Conservation (phyloP, 2,113 vertebrate genomes). For the Odocoileus virginianus region DNA sequence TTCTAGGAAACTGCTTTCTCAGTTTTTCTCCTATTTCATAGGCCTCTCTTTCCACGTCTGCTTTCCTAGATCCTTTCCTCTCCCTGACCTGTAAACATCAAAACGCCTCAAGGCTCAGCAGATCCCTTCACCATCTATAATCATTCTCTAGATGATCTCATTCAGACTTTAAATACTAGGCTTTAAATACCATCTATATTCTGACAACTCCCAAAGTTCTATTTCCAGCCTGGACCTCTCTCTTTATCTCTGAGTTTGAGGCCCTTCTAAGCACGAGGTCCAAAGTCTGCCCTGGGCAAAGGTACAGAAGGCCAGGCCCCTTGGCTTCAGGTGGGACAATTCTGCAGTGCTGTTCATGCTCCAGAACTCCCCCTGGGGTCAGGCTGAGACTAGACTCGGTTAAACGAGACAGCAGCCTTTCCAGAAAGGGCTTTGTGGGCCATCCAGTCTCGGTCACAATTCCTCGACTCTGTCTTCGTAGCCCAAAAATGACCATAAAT, state of each 20-base stretch:
- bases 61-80: neutral
- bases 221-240: neutral
- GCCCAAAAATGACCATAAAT: neutral
- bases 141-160: neutral
- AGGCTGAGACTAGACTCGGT: neutral
- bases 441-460: neutral
- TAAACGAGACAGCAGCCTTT: neutral
- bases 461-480: neutral
- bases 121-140: neutral
- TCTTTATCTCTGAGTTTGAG: neutral
- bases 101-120: neutral
- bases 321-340: neutral
- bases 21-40: neutral
- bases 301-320: neutral
- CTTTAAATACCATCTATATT: neutral
- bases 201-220: neutral
- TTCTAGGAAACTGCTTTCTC: constrained; percentile 10
- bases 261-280: neutral
- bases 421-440: neutral
- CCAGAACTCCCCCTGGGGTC: neutral
- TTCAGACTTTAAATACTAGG: neutral
- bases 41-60: neutral
- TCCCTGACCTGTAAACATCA: neutral
- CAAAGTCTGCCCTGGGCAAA: neutral
- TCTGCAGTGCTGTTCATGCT: neutral